A percentile compares a stretch with the other conserved stretches of the same genome.
phyloP scores from a whole-genome alignment of 2,113 vertebrate genomes.

The Salminus brasiliensis region DNA sequence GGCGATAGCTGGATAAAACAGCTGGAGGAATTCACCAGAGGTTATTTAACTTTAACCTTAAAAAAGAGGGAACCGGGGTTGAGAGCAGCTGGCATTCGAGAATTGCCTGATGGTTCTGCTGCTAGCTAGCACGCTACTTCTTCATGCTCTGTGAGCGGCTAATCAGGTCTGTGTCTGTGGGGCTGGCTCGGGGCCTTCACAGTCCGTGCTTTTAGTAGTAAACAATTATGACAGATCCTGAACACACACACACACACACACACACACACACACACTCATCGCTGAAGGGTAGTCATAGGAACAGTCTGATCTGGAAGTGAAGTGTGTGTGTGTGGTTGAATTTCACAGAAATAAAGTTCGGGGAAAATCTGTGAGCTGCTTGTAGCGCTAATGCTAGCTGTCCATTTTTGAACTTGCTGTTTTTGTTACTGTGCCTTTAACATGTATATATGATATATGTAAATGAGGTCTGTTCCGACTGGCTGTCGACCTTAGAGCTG shows the following conservation, averaged over 20 bases:
- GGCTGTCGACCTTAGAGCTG: too few relatives aligned
- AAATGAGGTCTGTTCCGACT: too few relatives aligned
- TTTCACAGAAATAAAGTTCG: too few relatives aligned
- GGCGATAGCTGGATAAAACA: too few relatives aligned
- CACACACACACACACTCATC: background rate
- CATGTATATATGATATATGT: too few relatives aligned
- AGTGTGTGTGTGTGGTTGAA: background rate
- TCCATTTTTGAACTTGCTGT: too few relatives aligned
- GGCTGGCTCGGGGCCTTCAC: background rate
- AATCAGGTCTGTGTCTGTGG: conserved; percentile 1
- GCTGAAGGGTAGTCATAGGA: background rate
- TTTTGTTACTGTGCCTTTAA: too few relatives aligned
- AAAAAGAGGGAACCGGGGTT: background rate
- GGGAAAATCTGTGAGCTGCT: too few relatives aligned
- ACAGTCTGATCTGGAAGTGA: background rate
- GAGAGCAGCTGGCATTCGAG: background rate
- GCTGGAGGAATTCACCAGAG: too few relatives aligned
- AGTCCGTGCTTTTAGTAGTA: background rate
- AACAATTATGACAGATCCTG: background rate
- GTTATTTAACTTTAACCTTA: too few relatives aligned
- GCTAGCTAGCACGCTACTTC: conserved; percentile 14
- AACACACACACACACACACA: background rate
- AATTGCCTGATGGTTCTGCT: background rate
- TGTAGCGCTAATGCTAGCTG: background rate
- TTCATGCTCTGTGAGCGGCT: background rate